A percentile compares a stretch with the other conserved stretches of the same genome.
phyloP scores from a whole-genome alignment of 2,797 vertebrate species.

The Pagetopsis macropterus region DNA sequence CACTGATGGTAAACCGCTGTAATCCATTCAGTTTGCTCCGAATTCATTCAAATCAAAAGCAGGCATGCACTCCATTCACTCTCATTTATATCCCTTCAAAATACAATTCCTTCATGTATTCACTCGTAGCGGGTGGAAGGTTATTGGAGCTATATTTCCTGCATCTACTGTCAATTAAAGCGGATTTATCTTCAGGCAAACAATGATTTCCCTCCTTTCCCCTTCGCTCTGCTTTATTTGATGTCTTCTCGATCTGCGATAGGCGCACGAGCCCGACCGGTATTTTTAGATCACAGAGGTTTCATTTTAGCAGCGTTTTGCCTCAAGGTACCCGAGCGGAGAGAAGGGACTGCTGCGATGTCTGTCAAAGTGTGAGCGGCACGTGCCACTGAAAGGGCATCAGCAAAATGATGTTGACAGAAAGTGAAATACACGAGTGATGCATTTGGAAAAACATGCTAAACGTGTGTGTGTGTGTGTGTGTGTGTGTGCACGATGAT shows the following conservation, averaged over 20 bases:
- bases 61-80: neutral
- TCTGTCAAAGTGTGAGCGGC: conserved; percentile 28
- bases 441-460: too few species aligned
- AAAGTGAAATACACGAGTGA: too few species aligned
- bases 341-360: conserved; percentile 42
- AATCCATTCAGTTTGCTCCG: conserved; percentile 62
- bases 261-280: conserved; percentile 56
- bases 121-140: neutral
- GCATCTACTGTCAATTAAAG: conserved; percentile 36
- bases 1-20: neutral
- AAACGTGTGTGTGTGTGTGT: neutral
- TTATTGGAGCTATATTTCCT: neutral
- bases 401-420: neutral
- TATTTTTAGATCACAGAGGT: conserved; percentile 77
- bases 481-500: conserved; percentile 46
- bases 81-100: conserved; percentile 4
- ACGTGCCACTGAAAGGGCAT: conserved; percentile 43
- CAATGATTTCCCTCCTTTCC: neutral
- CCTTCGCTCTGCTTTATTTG: conserved; percentile 36
- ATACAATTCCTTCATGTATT: conserved; percentile 15
- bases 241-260: conserved; percentile 55
- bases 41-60: conserved; percentile 54
- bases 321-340: conserved; percentile 42
- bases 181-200: neutral
- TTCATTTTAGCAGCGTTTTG: conserved; percentile 74